Conservation (phyloP, 2,888 invertebrate species). For the Dryocosmus kuriphilus region DNA sequence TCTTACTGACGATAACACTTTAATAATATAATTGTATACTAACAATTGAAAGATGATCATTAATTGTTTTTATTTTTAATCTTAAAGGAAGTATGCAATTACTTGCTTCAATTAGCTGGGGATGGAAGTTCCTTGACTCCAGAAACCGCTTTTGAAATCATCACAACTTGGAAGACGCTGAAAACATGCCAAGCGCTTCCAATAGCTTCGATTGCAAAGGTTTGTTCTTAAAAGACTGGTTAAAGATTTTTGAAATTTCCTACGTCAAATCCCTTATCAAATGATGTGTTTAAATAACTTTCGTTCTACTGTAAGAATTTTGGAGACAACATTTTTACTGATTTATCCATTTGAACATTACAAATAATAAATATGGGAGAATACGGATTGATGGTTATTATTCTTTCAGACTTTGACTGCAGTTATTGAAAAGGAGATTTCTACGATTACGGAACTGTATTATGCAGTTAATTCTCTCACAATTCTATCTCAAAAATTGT, state of each 20-base stretch:
- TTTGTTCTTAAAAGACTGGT: constrained; percentile 54
- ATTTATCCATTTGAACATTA: constrained; percentile 19
- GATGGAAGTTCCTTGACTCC: constrained; percentile 73
- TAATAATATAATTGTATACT: neutral
- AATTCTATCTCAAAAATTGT: constrained; percentile 83
- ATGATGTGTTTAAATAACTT: constrained; percentile 69
- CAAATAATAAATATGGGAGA: constrained; percentile 18
- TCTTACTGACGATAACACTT: constrained; percentile 70
- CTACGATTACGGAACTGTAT: constrained; percentile 85
- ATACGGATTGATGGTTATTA: constrained; percentile 25
- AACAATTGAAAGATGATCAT: constrained; percentile 7
- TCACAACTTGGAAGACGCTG: constrained; percentile 82
- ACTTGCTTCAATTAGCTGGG: constrained; percentile 72
- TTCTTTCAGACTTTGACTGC: constrained; percentile 76
- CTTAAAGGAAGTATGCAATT: constrained; percentile 78
- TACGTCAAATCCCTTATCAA: constrained; percentile 23
- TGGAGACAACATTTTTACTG: constrained; percentile 63
- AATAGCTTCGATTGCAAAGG: constrained; percentile 78
- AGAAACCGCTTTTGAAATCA: constrained; percentile 82
- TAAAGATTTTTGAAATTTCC: constrained; percentile 32
- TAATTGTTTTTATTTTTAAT: constrained; percentile 22
- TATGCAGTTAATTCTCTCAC: constrained; percentile 86
- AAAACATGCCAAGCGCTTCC: constrained; percentile 80
- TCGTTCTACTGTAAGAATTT: constrained; percentile 69
- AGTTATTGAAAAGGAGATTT: constrained; percentile 83